Evolutionary conservation across 2,113 vertebrate genomes (phyloP), one percentile per base, ranked within the genome.

Genomic region (Poecilia latipinna): DNA sequence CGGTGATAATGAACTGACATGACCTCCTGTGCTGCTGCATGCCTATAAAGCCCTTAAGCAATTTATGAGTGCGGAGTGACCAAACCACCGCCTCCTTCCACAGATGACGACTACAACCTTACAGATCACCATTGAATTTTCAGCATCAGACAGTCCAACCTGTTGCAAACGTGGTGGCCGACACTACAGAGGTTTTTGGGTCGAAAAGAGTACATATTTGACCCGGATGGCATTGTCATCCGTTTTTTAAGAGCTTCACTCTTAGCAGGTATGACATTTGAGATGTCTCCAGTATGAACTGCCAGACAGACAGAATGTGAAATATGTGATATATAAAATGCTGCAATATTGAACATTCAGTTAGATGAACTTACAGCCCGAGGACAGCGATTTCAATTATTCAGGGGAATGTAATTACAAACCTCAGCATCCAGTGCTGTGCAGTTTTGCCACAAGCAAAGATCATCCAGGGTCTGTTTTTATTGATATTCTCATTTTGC

Each of bases 1-100:
- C 82, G 86, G 86, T 87, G 89, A 91, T 93, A 91, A 94, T 92
- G 89, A 93, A 93, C 91, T 89, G 91, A 92, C 88, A 90, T 82
- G 86, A 81, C 74, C 82, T 79, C 75, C 87, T 80, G 77, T 72
- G 77, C 84, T 81, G 64, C 86, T 66, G 85, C 84, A 71, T 85
- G 65, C 68, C 85, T 79, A 88, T 91, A 90, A 93, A 93, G 77
- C 85, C 84, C 77, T 29, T 8, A 22, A 28, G 78, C 81, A 89
- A 93, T 93, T 93, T 92, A 93, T 44, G 85, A 85, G 85, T 64
- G 79, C 84, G 72, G 86, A 86, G 82, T 91, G 86, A 88, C 88
- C 82, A 88, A 75, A 66, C 60, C 79, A 83, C 82, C 67, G 76
- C 75, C 73, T 65, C 65, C 4, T 26, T 74, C 73, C 44, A 33